Base-by-base conservation (phyloP, 2,113 vertebrate genomes). In the Murina feae region DNA sequence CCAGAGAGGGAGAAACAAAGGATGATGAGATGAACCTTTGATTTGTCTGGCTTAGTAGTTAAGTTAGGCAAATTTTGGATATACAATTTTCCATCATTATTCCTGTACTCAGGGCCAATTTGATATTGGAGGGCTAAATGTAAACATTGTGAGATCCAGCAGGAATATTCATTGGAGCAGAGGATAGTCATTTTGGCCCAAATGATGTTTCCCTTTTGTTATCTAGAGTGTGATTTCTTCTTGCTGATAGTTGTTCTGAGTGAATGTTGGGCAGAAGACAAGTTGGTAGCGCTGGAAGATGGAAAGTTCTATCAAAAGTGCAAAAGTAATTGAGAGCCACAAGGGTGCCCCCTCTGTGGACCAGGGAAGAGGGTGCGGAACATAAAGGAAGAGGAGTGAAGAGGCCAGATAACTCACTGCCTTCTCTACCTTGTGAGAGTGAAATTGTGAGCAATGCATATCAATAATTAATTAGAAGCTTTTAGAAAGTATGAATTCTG, bases 391-490 rank as follows among this genome's bases (percentile, higher is more conserved):
- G 21, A 65, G 44, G 14, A 71, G 8, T 5, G 14, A 21, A 63
- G 28, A 53, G 81, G 18, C 49, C 47, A 82, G 25, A 39, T 60
- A 79, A 75, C 44, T 60, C 42, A 25, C 0, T 55, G 6, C 23
- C 72, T 65, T 72, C 42, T 79, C 39, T n/a, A 14, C 6, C 51
- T 58, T 66, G 20, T 78, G 23, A 75, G 44, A 91, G n/a, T 58
- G n/a, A 95, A 91, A 69, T 66, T 83, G 30, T 89, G 17, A 81
- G 91, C 39, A 81, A 63, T 35, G 53, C 18, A 2, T 53, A 71
- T 95, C 17, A 90, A 89, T 96, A 92, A 94, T 97, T 97, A 84
- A 95, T 72, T 18, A 94, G 78, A 60, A 30, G 47, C 66, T 82
- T 89, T 95, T 90, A 90, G 86, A 93, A 75, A 92, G 11, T 68